Percentiles rank a stretch among this genome's conserved stretches.
Evolutionary conservation across 2,113 vertebrate genomes (phyloP).

Genomic region (Thermophis baileyi): DNA sequence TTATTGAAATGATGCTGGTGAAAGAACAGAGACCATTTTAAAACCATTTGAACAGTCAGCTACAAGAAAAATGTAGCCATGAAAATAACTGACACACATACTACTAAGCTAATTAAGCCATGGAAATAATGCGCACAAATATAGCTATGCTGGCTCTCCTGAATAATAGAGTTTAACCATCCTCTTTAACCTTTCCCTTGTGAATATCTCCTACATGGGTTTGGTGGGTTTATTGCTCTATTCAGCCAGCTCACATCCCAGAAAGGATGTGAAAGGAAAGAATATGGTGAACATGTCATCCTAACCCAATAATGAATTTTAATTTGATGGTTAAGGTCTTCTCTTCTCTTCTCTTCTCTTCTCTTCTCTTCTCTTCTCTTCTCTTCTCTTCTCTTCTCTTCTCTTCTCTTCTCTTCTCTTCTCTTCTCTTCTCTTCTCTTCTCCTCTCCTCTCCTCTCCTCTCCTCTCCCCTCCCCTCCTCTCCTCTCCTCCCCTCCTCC

Average conservation of each 20-base stretch:
- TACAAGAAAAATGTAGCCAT: not conserved
- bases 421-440: too few species aligned
- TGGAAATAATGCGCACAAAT: not conserved
- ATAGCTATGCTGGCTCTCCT: not conserved
- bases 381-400: not conserved
- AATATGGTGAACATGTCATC: accelerated
- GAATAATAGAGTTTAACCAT: not conserved
- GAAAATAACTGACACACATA: not conserved
- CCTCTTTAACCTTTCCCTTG: not conserved
- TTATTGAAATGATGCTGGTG: not conserved
- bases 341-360: not conserved
- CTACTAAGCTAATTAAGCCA: not conserved
- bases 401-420: not conserved
- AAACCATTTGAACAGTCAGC: not conserved
- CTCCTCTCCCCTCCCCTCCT: too few species aligned
- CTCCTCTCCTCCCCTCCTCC: too few species aligned
- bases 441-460: too few species aligned
- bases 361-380: not conserved
- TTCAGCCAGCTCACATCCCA: accelerated
- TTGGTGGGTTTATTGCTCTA: not conserved
- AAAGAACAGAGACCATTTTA: not conserved
- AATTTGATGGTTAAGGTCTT: not conserved
- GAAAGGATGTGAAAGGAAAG: not conserved
- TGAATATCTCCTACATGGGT: not conserved
- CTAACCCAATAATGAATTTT: not conserved